phyloP scores from a whole-genome alignment of 1,140 invertebrate species.

The Drosophila willistoni region DNA sequence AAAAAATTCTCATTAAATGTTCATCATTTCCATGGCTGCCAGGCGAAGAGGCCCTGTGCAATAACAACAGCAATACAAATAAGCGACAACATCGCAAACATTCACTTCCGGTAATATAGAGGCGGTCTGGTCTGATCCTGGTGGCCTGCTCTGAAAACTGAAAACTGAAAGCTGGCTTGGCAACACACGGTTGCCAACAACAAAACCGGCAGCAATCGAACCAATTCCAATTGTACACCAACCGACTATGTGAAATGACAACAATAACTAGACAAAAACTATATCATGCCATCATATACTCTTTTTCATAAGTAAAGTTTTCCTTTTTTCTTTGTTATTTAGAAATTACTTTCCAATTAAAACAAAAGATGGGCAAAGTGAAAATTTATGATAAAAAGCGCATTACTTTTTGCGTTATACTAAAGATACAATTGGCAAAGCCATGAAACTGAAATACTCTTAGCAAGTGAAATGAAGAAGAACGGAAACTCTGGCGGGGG shows the following conservation, averaged over 20 bases:
- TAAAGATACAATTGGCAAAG: constrained; percentile 9
- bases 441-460: constrained; percentile 19
- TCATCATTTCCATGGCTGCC: constrained; percentile 42
- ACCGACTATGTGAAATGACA: neutral
- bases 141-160: neutral
- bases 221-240: constrained; percentile 7
- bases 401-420: too few species aligned
- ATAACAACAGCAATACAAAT: constrained; percentile 29
- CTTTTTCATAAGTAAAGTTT: neutral
- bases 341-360: neutral
- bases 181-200: neutral
- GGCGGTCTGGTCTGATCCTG: neutral
- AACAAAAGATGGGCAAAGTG: neutral
- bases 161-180: constrained; percentile 1
- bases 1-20: constrained; percentile 22
- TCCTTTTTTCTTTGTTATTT: neutral
- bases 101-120: constrained; percentile 50
- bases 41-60: neutral
- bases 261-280: neutral
- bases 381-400: neutral
- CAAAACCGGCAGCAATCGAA: constrained; percentile 19
- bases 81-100: constrained; percentile 46
- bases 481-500: constrained; percentile 53
- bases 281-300: neutral
- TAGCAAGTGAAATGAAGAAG: constrained; percentile 17